phyloP scores from a whole-genome alignment of 30 jellyfish, hydroid and myxozoan species.

The Hydractinia echinata region DNA sequence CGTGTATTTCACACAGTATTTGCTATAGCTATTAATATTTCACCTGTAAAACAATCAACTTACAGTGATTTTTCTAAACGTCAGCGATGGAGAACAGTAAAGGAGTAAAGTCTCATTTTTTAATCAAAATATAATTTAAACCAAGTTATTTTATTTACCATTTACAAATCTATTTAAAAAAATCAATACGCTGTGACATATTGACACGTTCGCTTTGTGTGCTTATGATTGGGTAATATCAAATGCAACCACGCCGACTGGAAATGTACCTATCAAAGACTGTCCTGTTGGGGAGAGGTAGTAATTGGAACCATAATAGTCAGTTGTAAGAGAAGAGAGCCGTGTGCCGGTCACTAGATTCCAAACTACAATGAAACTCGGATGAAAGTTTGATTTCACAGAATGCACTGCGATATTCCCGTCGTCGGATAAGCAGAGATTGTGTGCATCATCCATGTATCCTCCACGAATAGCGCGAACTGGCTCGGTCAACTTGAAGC shows the following conservation, averaged over 20 bases:
- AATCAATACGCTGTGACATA: no score
- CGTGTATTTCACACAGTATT: no score
- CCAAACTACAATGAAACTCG: constrained; percentile 67
- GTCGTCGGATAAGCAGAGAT: constrained; percentile 54
- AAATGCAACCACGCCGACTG: constrained; percentile 58
- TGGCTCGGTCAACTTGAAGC: constrained; percentile 55
- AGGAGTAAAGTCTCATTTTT: no score
- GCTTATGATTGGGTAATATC: neutral
- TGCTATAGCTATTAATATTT: no score
- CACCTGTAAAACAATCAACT: no score
- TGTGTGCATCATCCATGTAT: constrained; percentile 73
- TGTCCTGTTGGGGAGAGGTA: constrained; percentile 54
- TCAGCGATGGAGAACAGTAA: no score
- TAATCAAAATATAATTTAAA: no score
- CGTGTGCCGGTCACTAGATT: constrained; percentile 56
- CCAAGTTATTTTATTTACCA: no score
- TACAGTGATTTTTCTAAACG: no score
- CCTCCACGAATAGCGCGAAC: constrained; percentile 69
- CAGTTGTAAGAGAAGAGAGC: constrained; percentile 67
- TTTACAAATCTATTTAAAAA: no score
- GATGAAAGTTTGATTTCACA: constrained; percentile 56
- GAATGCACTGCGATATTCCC: constrained; percentile 69
- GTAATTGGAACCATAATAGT: constrained; percentile 57
- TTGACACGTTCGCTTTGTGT: no score
- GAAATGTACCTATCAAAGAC: constrained; percentile 52